Base-by-base conservation (phyloP, 2,888 invertebrate genomes). In the Dryococelus australis region DNA sequence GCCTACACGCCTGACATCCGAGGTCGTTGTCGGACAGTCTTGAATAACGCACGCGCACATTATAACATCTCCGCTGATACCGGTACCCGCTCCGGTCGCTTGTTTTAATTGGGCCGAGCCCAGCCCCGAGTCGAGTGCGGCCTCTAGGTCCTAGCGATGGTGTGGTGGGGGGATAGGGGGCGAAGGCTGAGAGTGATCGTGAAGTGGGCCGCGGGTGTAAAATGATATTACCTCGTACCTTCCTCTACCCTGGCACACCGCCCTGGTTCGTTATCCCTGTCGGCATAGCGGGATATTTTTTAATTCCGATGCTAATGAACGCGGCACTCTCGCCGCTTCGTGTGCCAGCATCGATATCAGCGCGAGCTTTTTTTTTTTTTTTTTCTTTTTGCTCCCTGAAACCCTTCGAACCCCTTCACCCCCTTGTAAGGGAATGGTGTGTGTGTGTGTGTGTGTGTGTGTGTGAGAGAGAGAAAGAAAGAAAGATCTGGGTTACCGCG, bases 281-380 rank as follows among this genome's bases (percentile, higher is more conserved):
- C 20, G 65, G n/a, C 10, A 24, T 65, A 20, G n/a, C 10, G 65
- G 65, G 10, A 65, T 65, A 65, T 65, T 65, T 65, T 65, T 65
- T 65, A 65, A 65, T 65, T 65, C 65, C 65, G 65, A 65, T 65
- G 65, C 20, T 65, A 65, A 65, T 65, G 65, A 65, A 65, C 65
- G 24, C 16, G 8, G 65, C 24, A 5, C 65, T 65, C 20, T 65
- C n/a, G 13, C 12, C 51, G 51, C 65, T 65, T 8, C 65, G n/a
- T 65, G 65, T 20, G 10, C n/a, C 65, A 65, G 65, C 65, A 65
- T 65, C 65, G 65, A 65, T 65, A 65, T 65, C 65, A 8, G n/a
- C n/a, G 24, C 20, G 65, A 65, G 65, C 0, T 65, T 20, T 65
- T 20, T 24, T n/a, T 65, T 65, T 65, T 65, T 65, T 65, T 16